Percentiles rank a stretch among this genome's conserved stretches.
phyloP scores from a whole-genome alignment of 2,113 vertebrate genomes.

The Panthera tigris region DNA sequence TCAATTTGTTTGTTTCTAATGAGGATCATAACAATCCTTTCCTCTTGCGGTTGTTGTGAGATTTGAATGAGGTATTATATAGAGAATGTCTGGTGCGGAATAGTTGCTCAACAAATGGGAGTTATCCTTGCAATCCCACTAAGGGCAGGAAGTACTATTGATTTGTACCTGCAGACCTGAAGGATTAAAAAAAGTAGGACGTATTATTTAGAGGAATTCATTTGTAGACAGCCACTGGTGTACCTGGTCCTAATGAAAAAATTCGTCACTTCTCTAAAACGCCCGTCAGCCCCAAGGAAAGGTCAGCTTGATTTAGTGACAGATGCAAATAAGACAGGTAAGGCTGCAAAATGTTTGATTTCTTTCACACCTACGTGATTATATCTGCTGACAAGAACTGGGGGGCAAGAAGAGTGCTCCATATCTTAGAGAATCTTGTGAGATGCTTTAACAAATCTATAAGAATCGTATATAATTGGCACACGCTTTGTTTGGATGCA shows the following conservation, averaged over 20 bases:
- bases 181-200: neutral
- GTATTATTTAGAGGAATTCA: neutral
- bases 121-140: neutral
- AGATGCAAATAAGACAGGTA: neutral
- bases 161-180: neutral
- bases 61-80: neutral
- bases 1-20: neutral
- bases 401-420: conserved; percentile 12
- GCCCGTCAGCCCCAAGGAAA: neutral
- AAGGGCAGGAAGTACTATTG: neutral
- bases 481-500: conserved; percentile 82
- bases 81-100: neutral
- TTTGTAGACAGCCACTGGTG: neutral
- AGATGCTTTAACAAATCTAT: conserved; percentile 79
- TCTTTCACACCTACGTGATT: conserved; percentile 13
- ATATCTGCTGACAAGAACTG: neutral
- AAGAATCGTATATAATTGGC: conserved; percentile 83
- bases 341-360: neutral
- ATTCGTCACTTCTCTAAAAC: neutral
- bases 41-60: neutral
- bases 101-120: conserved; percentile 18
- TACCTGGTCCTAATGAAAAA: neutral
- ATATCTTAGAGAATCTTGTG: conserved; percentile 61
- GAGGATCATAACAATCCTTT: neutral
- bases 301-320: neutral